phyloP scores from a whole-genome alignment of 1,140 invertebrate species.

The Dinothrombium tinctorium region DNA sequence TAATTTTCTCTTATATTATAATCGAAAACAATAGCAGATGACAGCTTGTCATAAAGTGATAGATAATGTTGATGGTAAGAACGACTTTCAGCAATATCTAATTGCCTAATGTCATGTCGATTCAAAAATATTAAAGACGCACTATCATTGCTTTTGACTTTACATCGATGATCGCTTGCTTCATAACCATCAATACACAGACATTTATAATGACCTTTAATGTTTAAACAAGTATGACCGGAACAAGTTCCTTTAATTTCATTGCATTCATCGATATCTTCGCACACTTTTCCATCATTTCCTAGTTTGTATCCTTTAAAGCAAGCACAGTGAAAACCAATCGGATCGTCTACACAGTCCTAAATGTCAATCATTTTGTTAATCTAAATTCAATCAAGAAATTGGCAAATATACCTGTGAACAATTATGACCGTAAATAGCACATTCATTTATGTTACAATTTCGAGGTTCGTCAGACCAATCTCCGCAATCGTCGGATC shows the following conservation, averaged over 20 bases:
- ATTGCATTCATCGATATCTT: slow-evolving; percentile 78
- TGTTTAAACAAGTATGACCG: slow-evolving; percentile 59
- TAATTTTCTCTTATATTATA: slow-evolving; percentile 68
- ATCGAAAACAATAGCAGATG: slow-evolving; percentile 45
- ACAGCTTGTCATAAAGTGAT: not conserved
- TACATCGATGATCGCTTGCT: slow-evolving; percentile 52
- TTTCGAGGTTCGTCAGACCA: slow-evolving; percentile 17
- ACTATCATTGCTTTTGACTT: slow-evolving; percentile 32
- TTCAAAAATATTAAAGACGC: slow-evolving; percentile 48
- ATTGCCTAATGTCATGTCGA: slow-evolving; percentile 47
- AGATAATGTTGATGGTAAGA: slow-evolving; percentile 1
- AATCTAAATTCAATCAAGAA: too few species aligned
- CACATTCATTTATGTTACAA: slow-evolving; percentile 21
- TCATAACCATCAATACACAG: slow-evolving; percentile 71
- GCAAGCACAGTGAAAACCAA: slow-evolving; percentile 53
- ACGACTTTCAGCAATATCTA: slow-evolving; percentile 2
- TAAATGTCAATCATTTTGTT: slow-evolving; percentile 31
- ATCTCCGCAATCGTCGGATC: slow-evolving; percentile 29
- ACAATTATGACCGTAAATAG: not conserved
- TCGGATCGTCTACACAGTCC: slow-evolving; percentile 44
- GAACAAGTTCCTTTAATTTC: slow-evolving; percentile 59
- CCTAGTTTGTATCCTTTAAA: slow-evolving; percentile 38
- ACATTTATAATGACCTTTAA: slow-evolving; percentile 75
- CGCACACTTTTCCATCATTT: slow-evolving; percentile 42
- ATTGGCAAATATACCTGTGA: not conserved